Evolutionary conservation across 2,113 vertebrate species (phyloP).

Genomic region (Heterocephalus glaber): DNA sequence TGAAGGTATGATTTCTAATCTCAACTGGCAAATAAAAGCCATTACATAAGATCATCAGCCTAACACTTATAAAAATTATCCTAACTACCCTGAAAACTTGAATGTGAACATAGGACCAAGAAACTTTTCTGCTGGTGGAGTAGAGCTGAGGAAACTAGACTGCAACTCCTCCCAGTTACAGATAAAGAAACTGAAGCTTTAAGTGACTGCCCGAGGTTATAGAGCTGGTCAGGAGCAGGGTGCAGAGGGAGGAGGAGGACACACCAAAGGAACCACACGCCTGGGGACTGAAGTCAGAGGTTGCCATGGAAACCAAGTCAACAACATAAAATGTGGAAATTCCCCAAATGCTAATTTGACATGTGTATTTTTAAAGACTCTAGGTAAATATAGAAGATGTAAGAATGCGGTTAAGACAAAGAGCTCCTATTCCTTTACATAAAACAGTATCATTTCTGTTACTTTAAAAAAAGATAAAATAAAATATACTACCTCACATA

Average conservation of each 20-base stretch:
- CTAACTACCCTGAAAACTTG: neutral
- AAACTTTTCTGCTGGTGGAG: neutral
- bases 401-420: neutral
- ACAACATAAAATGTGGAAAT: constrained; percentile 69
- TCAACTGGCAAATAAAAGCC: neutral
- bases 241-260: neutral
- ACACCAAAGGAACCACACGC: neutral
- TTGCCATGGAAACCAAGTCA: constrained; percentile 49
- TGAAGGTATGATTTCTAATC: neutral
- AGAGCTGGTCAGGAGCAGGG: neutral
- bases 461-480: neutral
- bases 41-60: neutral
- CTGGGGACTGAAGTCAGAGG: constrained; percentile 12
- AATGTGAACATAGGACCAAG: neutral
- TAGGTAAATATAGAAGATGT: neutral
- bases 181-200: neutral
- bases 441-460: neutral
- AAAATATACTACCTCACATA: neutral
- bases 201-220: neutral
- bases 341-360: constrained; percentile 9
- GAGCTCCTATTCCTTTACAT: neutral
- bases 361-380: neutral
- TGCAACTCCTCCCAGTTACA: neutral
- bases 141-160: neutral
- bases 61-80: neutral